Percentiles rank a stretch among this genome's conserved stretches.
Conservation (phyloP, 2,797 vertebrate genomes). For the Sebastes diaconus region DNA sequence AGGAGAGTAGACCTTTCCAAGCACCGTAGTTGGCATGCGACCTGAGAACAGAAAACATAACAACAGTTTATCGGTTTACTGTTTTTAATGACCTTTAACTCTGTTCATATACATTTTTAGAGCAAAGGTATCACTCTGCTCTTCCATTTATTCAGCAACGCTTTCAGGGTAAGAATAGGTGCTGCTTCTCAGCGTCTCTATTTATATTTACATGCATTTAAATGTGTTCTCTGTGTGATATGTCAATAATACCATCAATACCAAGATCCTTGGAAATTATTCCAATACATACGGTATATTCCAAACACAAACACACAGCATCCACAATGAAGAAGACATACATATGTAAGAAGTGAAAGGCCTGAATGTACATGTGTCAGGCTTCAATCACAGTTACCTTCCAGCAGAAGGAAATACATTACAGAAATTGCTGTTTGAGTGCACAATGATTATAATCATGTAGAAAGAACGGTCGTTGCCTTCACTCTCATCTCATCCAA, state of each 20-base stretch:
- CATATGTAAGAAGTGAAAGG: not conserved
- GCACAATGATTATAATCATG: conserved; percentile 22
- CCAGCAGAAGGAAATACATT: not conserved
- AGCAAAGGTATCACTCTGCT: not conserved
- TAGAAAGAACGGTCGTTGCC: not conserved
- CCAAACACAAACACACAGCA: not conserved
- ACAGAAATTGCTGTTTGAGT: conserved; percentile 15
- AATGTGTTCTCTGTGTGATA: not conserved
- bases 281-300: not conserved
- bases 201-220: not conserved
- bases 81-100: not conserved
- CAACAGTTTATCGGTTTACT: not conserved
- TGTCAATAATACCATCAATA: not conserved
- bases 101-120: not conserved
- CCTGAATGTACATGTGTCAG: not conserved
- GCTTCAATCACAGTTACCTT: not conserved
- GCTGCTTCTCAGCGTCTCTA: not conserved
- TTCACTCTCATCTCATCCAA: not conserved
- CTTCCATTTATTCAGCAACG: not conserved
- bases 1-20: conserved; percentile 89
- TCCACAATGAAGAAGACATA: not conserved
- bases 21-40: conserved; percentile 84
- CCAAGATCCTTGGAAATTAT: not conserved
- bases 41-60: conserved; percentile 76
- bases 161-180: not conserved